These are phyloP conservation scores for Etheostoma nigrum DNA, from an alignment of 2,797 vertebrate species.

Conservation along the genomic window DNA sequence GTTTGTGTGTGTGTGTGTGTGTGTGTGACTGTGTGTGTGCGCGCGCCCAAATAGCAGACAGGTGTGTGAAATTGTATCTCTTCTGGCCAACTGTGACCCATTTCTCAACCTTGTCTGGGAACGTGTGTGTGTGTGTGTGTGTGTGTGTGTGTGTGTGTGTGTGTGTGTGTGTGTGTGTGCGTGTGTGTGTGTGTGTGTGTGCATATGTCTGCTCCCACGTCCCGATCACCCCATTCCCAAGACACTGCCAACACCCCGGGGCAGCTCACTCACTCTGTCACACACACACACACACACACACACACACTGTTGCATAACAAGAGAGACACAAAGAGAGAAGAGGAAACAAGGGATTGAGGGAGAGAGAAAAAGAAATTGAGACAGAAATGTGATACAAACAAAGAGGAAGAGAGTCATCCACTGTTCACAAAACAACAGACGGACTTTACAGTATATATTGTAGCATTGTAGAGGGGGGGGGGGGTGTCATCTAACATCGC, in stretches of 20 bases:
- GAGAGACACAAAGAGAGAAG: no score
- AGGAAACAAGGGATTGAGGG: no score
- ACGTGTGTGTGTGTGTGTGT: neutral
- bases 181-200: neutral
- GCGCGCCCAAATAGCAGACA: neutral
- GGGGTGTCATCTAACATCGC: no score
- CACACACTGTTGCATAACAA: no score
- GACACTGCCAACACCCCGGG: constrained; percentile 5
- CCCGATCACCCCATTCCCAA: constrained; percentile 11
- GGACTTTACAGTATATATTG: no score
- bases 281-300: no score
- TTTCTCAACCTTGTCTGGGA: constrained; percentile 8
- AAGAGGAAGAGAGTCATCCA: no score
- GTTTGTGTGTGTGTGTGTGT: neutral
- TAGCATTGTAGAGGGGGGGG: no score
- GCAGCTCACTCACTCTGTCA: neutral
- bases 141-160: neutral
- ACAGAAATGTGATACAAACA: no score
- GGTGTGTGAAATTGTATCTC: constrained; percentile 2
- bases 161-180: neutral
- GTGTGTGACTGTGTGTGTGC: neutral
- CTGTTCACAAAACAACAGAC: no score
- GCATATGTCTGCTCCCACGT: neutral
- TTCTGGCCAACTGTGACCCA: constrained; percentile 6
- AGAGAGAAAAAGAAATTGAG: no score